Base-by-base conservation (phyloP, 2,113 vertebrate genomes). In the Apodemus sylvaticus region DNA sequence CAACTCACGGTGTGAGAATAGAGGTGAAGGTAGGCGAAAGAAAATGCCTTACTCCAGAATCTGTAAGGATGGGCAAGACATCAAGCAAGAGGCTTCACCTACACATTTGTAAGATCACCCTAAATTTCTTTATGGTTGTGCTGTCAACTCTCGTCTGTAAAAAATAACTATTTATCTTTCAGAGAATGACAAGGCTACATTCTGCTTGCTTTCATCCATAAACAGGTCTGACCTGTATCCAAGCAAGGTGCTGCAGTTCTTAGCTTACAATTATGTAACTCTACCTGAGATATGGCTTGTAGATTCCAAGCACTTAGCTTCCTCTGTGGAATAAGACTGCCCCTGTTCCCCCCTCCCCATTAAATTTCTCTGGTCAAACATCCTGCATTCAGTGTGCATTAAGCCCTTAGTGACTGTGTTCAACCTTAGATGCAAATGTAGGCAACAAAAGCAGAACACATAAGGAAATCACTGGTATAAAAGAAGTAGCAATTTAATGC, bases 351-450 rank as follows among this genome's bases (percentile, higher is more conserved):
- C 66, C 39, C 68, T n/a, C 11, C 22, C 55, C 82, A 73, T 51
- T 68, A 62, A 78, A 88, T 88, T 66, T 78, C 34, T 90, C 45
- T 66, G 16, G 17, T 94, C 12, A 91, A 94, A 90, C 78, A n/a
- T 42, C 39, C 60, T 51, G 2, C 7, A 51, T 6, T 36, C 22
- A 53, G 66, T 85, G 76, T 89, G 48, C 42, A 86, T 70, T 86
- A 19, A 81, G 83, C 16, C 70, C 51, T 91, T 70, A 71, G 34
- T 74, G 45, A 13, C 74, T 94, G 66, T n/a, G 58, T 7, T 73
- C 16, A 36, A 89, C 91, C 42, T 86, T 96, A 86, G 48, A 26
- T 66, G 16, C 3, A 19, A 89, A 82, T 16, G 26, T 17, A 77
- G 12, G 16, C 14, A 93, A 81, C 12, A 71, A 60, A 36, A 16